Evolutionary conservation across 2,113 vertebrate species (phyloP), one percentile per base, ranked within the genome.

Genomic region (Sisor rabdophorus): DNA sequence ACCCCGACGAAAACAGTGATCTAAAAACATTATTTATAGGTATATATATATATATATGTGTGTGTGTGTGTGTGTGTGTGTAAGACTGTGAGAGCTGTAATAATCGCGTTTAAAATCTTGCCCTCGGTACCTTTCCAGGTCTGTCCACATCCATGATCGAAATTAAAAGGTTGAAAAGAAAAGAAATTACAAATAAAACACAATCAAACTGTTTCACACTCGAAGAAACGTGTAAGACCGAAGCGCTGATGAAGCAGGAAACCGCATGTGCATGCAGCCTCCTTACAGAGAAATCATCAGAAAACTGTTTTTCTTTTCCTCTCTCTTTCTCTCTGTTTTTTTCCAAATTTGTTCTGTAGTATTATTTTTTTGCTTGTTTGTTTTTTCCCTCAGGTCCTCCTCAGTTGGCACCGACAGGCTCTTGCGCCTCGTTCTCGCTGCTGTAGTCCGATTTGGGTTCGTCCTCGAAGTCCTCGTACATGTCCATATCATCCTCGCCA

Each of bases 371-470:
- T 60, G 48, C 82, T 78, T 81, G 48, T 79, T 55, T 70, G 61
- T 32, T 65, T 68, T 86, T 76, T 86, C 84, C 78, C 80, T 87
- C 84, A 73, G 84, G 77, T 83, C 68, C 63, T 78, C 83, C 89
- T 97, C 92, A 99, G 93, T 98, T 99, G 94, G 95, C 93, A 89
- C 92, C 93, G 89, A 98, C 95, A 77, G 92, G 93, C 93, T 97
- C 95, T 44, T 94, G 95, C 85, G 94, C 94, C 88, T 99, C 97
- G 0, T 96, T 98, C 90, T 99, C 97, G 86, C 97, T 99, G 88
- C 97, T 98, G 92, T 99, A 99, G 96, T 99, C 97, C 91, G 97
- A 96, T 94, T 98, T 99, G 90, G 96, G 95, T 76, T 99, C 97
- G 0, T 99, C 97, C 90, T 99, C 97, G 83, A 96, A 99, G 90